Percentiles rank a stretch among this genome's conserved stretches.
Conservation (phyloP, 2,888 invertebrate species). For the Thysanoteuthis rhombus region DNA sequence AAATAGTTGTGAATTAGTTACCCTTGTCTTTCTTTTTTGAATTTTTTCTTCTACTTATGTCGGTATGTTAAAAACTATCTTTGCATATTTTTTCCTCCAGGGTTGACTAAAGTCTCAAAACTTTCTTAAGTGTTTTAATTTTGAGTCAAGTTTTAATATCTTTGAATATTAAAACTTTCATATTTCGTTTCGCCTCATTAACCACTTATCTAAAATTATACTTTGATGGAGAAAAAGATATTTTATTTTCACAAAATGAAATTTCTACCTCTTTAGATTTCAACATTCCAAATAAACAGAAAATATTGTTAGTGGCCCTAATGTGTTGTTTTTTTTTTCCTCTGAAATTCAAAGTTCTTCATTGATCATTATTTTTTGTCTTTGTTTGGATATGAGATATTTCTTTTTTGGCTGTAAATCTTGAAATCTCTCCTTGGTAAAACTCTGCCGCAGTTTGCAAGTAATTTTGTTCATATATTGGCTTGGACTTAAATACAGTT, state of each 20-base stretch:
- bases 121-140: not conserved
- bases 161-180: not conserved
- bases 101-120: not conserved
- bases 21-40: not conserved
- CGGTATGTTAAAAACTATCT: constrained; percentile 1
- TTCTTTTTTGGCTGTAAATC: not conserved
- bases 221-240: not conserved
- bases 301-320: not conserved
- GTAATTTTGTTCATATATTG: not conserved
- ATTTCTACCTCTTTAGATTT: not conserved
- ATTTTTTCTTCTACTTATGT: not conserved
- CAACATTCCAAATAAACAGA: not conserved
- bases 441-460: not conserved
- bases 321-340: not conserved
- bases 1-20: not conserved
- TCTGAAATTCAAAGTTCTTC: not conserved
- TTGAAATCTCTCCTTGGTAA: constrained; percentile 1
- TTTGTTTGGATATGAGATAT: not conserved
- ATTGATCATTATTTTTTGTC: constrained; percentile 1
- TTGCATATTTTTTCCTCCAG: not conserved
- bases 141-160: not conserved
- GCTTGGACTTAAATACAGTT: not conserved
- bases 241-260: not conserved
- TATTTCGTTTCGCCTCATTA: not conserved
- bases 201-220: not conserved